phyloP scores from a whole-genome alignment of 2,888 invertebrate species.

The Hesperia comma region DNA sequence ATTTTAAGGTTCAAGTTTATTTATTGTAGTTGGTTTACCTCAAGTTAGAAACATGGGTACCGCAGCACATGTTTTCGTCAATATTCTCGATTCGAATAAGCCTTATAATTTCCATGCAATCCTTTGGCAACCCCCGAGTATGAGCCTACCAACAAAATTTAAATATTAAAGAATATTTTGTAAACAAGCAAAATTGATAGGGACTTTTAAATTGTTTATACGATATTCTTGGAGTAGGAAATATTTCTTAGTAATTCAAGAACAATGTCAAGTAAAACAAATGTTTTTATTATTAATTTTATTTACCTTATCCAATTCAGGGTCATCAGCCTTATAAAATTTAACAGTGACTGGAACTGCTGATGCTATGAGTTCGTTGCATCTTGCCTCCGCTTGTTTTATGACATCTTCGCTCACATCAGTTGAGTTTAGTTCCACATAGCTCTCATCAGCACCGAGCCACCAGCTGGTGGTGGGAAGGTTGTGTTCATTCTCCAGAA shows the following conservation, averaged over 20 bases:
- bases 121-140: constrained; percentile 90
- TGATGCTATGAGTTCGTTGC: constrained; percentile 87
- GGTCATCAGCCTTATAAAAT: constrained; percentile 85
- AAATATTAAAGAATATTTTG: not conserved
- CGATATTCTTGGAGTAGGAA: no score
- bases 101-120: constrained; percentile 89
- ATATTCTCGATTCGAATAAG: constrained; percentile 90
- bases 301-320: constrained; percentile 77
- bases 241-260: no score
- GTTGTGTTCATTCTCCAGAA: constrained; percentile 87
- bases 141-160: constrained; percentile 76
- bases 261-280: no score
- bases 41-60: constrained; percentile 92
- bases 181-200: no score
- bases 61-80: constrained; percentile 94
- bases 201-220: no score
- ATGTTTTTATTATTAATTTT: no score
- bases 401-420: constrained; percentile 81
- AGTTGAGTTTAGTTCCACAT: constrained; percentile 87
- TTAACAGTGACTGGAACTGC: constrained; percentile 86
- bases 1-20: no score
- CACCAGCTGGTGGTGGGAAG: constrained; percentile 92
- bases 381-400: constrained; percentile 82
- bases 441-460: constrained; percentile 89
- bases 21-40: constrained; percentile 58